These are phyloP conservation scores for Hemichromis elongatus DNA, from an alignment of 2,113 vertebrate genomes.

Conservation along the genomic window DNA sequence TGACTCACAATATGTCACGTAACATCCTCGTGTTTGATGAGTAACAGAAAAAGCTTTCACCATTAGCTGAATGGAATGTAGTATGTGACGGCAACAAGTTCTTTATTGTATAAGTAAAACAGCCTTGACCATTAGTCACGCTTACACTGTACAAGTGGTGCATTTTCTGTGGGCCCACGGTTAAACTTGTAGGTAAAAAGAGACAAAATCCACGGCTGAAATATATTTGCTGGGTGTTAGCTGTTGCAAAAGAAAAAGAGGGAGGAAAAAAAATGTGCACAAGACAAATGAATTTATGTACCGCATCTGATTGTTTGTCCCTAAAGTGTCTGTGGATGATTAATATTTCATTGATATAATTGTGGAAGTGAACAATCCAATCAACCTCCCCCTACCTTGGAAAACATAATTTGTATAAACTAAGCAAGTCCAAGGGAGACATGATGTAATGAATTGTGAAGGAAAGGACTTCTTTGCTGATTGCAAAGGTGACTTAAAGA, in stretches of 20 bases:
- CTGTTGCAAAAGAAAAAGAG: not conserved
- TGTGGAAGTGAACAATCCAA: conserved; percentile 7
- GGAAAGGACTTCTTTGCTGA: conserved; percentile 22
- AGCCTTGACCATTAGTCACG: not conserved
- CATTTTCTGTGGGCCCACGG: not conserved
- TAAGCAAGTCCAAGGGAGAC: not conserved
- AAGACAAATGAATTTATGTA: not conserved
- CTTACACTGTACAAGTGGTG: not conserved
- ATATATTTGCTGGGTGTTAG: not conserved
- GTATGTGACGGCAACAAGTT: not conserved
- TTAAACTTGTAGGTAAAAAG: not conserved
- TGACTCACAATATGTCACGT: not conserved
- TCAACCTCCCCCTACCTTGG: not conserved
- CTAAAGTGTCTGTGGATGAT: not conserved
- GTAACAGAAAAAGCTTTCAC: not conserved
- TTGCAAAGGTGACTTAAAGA: conserved; percentile 47
- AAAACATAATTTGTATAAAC: conserved; percentile 14
- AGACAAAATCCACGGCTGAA: not conserved
- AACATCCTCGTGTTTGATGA: not conserved
- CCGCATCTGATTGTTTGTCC: not conserved
- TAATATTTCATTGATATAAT: not conserved
- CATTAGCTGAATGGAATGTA: not conserved
- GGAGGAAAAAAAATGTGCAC: not conserved
- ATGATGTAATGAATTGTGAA: conserved; percentile 5
- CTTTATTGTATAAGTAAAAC: not conserved